Conservation (phyloP, 2,113 vertebrate genomes). For the Chloropsis cyanopogon region DNA sequence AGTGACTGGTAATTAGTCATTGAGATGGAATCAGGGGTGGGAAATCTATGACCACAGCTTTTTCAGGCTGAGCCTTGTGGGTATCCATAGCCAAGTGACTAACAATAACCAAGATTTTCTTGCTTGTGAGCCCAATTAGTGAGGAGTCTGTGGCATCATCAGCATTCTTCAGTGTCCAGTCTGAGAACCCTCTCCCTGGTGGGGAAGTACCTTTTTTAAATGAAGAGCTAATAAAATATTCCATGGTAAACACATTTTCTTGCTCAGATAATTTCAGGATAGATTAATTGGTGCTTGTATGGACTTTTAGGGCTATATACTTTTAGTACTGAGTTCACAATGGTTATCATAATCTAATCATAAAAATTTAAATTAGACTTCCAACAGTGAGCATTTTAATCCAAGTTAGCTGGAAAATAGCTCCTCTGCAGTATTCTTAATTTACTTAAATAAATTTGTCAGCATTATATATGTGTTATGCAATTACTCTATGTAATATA, state of each 20-base stretch:
- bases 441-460: slow-evolving; percentile 29
- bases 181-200: not conserved
- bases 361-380: slow-evolving; percentile 61
- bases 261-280: not conserved
- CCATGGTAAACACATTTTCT: slow-evolving; percentile 30
- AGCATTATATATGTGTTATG: not conserved
- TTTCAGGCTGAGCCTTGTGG: not conserved
- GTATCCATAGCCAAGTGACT: not conserved
- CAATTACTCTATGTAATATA: not conserved
- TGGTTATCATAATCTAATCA: slow-evolving; percentile 46
- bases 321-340: slow-evolving; percentile 31
- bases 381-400: slow-evolving; percentile 12
- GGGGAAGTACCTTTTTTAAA: not conserved
- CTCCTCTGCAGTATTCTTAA: slow-evolving; percentile 23
- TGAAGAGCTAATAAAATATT: slow-evolving; percentile 34
- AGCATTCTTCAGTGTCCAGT: slow-evolving; percentile 10
- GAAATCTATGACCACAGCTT: not conserved
- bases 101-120: not conserved
- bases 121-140: not conserved
- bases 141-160: not conserved
- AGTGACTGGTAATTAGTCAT: slow-evolving; percentile 34
- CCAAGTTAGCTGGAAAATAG: slow-evolving; percentile 1
- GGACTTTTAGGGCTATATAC: slow-evolving; percentile 18
- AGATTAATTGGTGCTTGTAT: slow-evolving; percentile 37
- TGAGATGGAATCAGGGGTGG: not conserved